phyloP scores from a whole-genome alignment of 2,113 vertebrate genomes.

The Hydrolagus affinis region DNA sequence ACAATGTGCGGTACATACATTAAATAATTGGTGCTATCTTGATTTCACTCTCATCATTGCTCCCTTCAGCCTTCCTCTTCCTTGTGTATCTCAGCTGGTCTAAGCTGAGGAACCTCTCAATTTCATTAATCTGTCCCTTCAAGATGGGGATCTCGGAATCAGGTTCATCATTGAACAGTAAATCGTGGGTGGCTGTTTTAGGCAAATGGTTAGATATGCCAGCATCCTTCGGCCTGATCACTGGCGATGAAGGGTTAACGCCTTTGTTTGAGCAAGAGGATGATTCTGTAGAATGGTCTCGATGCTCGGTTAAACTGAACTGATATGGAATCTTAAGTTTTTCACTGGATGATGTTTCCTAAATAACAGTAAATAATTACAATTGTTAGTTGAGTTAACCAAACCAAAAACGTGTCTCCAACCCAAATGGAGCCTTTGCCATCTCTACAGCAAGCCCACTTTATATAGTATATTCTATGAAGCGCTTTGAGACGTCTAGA shows the following conservation, averaged over 20 bases:
- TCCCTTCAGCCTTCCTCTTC: constrained; percentile 54
- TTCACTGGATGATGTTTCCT: constrained; percentile 3
- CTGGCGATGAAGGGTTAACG: not conserved
- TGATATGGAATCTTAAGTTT: not conserved
- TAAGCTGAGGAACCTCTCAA: constrained; percentile 44
- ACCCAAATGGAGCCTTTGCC: not conserved
- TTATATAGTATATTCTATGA: no score
- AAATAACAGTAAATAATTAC: not conserved
- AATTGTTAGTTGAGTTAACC: no score
- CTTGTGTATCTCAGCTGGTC: constrained; percentile 44
- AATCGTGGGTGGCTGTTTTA: not conserved
- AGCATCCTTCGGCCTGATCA: not conserved
- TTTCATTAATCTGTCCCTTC: constrained; percentile 46
- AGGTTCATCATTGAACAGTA: constrained; percentile 35
- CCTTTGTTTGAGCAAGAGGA: not conserved
- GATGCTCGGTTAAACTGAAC: not conserved
- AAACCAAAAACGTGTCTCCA: not conserved
- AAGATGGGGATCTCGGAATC: constrained; percentile 34
- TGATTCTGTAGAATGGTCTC: not conserved
- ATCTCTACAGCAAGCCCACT: no score
- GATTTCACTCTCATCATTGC: constrained; percentile 34
- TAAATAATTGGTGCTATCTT: constrained; percentile 10
- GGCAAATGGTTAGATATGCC: not conserved
- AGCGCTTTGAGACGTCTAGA: no score
- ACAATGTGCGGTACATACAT: no score